A percentile compares a stretch with the other conserved stretches of the same genome.
phyloP scores from a whole-genome alignment of 2,113 vertebrate genomes.

The Hipposideros armiger region DNA sequence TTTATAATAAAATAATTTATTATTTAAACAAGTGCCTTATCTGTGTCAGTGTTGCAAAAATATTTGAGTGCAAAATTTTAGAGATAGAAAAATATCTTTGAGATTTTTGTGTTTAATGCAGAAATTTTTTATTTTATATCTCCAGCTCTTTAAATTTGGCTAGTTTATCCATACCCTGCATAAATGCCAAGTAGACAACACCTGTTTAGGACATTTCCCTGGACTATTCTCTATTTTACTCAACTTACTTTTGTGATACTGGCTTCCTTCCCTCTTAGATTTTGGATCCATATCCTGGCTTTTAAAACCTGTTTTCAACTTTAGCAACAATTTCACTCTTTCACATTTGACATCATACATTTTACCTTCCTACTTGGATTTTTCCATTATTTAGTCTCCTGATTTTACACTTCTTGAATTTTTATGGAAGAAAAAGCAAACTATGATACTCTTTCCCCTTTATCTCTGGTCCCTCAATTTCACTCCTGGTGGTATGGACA shows the following conservation, averaged over 20 bases:
- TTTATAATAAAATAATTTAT: neutral
- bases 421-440: neutral
- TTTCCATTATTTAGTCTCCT: neutral
- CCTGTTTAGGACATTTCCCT: neutral
- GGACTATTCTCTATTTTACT: neutral
- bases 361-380: neutral
- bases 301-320: neutral
- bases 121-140: neutral
- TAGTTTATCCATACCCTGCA: neutral
- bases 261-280: neutral
- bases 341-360: neutral
- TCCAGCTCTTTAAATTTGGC: neutral
- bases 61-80: neutral
- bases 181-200: neutral
- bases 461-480: neutral
- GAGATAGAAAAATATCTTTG: neutral
- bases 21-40: neutral
- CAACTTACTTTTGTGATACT: neutral
- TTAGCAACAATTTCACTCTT: neutral
- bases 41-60: neutral
- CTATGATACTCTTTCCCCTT: neutral
- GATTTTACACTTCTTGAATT: neutral
- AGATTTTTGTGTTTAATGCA: neutral
- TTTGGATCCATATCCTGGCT: neutral
- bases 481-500: neutral